Conservation (phyloP, 2,797 vertebrate species). For the Hoplostethus mediterraneus region DNA sequence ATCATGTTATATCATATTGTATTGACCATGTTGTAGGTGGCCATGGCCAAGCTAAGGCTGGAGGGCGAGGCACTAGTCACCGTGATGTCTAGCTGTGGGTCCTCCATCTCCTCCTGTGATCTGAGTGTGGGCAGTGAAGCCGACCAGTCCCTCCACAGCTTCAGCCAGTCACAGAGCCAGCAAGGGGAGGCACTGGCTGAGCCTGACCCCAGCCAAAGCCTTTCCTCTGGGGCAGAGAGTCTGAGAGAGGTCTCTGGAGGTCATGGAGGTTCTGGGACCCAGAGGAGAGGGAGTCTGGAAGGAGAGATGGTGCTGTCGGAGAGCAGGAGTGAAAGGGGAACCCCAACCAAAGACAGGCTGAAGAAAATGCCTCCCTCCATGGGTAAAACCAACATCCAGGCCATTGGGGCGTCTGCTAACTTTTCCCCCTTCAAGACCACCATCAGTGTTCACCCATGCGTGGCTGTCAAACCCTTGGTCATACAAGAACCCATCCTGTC, state of each 20-base stretch:
- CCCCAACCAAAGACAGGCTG: slow-evolving; percentile 72
- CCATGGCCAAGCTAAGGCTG: slow-evolving; percentile 81
- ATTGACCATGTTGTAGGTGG: slow-evolving; percentile 60
- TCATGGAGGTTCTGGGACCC: slow-evolving; percentile 28
- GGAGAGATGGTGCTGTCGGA: slow-evolving; percentile 82
- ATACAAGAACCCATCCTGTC: slow-evolving; percentile 78
- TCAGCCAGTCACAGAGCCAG: slow-evolving; percentile 92
- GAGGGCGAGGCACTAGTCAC: slow-evolving; percentile 84
- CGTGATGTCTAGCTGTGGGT: slow-evolving; percentile 84
- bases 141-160: slow-evolving; percentile 93
- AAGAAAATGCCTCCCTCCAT: slow-evolving; percentile 84
- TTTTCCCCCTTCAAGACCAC: slow-evolving; percentile 90
- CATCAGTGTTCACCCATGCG: slow-evolving; percentile 88
- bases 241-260: slow-evolving; percentile 55
- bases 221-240: slow-evolving; percentile 51
- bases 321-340: slow-evolving; percentile 73
- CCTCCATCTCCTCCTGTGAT: slow-evolving; percentile 94
- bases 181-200: slow-evolving; percentile 93
- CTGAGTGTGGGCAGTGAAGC: slow-evolving; percentile 92
- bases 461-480: slow-evolving; percentile 87
- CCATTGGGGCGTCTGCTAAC: slow-evolving; percentile 82
- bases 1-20: background rate
- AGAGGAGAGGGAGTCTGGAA: slow-evolving; percentile 78
- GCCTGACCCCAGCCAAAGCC: slow-evolving; percentile 67
- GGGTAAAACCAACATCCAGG: slow-evolving; percentile 90